phyloP scores from a whole-genome alignment of 2,113 vertebrate genomes.

The Plestiodon gilberti region DNA sequence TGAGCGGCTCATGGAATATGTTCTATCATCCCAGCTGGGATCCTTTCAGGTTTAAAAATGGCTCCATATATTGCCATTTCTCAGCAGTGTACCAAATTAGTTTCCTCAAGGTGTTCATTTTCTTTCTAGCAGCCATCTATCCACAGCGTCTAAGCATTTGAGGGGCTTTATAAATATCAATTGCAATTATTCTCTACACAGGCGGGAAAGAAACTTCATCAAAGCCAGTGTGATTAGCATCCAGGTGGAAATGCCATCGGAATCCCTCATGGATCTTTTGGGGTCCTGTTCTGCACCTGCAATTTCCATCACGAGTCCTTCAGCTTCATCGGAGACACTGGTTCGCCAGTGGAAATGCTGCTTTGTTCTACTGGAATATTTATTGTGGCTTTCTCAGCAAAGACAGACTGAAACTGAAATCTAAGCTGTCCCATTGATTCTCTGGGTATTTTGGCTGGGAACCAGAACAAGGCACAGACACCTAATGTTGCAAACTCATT shows the following conservation, averaged over 20 bases:
- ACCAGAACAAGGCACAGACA: conserved; percentile 46
- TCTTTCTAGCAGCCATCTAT: background rate
- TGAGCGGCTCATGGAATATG: background rate
- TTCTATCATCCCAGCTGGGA: background rate
- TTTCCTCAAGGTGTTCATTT: background rate
- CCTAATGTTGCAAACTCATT: conserved; percentile 32
- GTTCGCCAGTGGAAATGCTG: background rate
- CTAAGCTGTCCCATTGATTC: background rate
- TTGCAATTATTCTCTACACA: background rate
- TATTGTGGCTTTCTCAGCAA: conserved; percentile 40
- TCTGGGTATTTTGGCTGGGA: conserved; percentile 41
- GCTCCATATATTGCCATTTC: background rate
- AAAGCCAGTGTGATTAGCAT: background rate
- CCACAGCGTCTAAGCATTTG: background rate
- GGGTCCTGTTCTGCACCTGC: background rate
- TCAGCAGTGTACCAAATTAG: background rate
- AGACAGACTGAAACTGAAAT: conserved; percentile 41
- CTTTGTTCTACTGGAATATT: conserved; percentile 52
- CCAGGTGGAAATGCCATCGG: conserved; percentile 15
- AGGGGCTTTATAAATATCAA: background rate
- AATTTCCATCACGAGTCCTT: background rate
- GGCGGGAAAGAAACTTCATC: background rate
- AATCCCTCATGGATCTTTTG: background rate
- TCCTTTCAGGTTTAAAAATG: background rate
- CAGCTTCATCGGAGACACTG: background rate